Conservation (phyloP, 1,140 invertebrate species). For the Pseudachorutes palmiensis region DNA sequence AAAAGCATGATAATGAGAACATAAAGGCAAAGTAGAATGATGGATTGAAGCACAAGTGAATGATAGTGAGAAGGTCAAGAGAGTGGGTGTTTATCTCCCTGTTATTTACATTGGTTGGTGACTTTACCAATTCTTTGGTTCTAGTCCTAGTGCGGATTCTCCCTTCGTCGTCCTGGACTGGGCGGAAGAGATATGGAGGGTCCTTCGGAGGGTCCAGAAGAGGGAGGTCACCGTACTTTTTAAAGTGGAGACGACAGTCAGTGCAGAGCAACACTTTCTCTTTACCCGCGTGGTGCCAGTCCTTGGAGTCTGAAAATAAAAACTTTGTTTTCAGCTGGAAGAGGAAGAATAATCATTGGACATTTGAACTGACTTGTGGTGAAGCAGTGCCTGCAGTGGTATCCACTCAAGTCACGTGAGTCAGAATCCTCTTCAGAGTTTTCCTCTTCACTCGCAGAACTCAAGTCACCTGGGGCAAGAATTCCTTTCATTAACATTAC, state of each 20-base stretch:
- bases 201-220: constrained; percentile 45
- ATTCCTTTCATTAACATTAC: no score
- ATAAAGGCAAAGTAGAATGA: no score
- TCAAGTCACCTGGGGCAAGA: constrained; percentile 50
- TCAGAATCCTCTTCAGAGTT: constrained; percentile 89
- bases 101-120: constrained; percentile 33
- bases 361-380: constrained; percentile 52
- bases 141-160: constrained; percentile 82
- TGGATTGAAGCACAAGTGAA: no score
- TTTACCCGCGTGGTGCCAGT: constrained; percentile 70
- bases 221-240: constrained; percentile 73
- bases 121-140: constrained; percentile 57
- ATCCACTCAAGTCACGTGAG: constrained; percentile 58
- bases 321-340: not conserved
- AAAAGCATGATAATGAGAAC: no score
- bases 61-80: no score
- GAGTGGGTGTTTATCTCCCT: no score
- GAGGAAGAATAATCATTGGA: no score
- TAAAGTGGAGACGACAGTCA: constrained; percentile 70
- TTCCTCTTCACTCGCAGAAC: constrained; percentile 89
- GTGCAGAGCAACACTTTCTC: constrained; percentile 66
- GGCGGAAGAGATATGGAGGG: constrained; percentile 60
- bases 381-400: constrained; percentile 46
- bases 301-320: constrained; percentile 50
- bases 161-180: constrained; percentile 59